Conservation (phyloP, 2,888 invertebrate species). For the Meganola albula region DNA sequence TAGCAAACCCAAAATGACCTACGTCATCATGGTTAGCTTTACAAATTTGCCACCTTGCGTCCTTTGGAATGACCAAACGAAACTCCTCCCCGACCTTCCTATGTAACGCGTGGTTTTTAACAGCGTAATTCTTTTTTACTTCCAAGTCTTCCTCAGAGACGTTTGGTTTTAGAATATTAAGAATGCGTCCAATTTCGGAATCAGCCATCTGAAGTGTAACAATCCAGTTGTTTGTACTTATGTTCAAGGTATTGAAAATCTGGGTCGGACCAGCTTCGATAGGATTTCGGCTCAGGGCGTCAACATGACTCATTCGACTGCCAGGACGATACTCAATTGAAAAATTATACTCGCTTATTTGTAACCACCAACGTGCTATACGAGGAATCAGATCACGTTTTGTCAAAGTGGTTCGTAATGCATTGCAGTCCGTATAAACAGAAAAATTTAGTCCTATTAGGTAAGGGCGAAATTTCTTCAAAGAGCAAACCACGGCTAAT, state of each 20-base stretch:
- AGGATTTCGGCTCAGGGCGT: conserved; percentile 7
- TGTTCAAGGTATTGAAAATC: conserved; percentile 1
- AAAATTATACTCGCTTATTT: conserved; percentile 3
- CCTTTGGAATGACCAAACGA: too few relatives aligned
- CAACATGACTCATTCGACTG: conserved; percentile 2
- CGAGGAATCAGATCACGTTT: neutral
- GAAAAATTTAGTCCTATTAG: neutral
- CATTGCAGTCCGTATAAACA: conserved; percentile 2
- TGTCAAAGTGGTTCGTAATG: conserved; percentile 2
- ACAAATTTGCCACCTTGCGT: too few relatives aligned
- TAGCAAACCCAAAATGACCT: too few relatives aligned
- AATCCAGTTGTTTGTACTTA: too few relatives aligned
- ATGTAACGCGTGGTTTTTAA: too few relatives aligned
- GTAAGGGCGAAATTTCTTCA: conserved; percentile 4
- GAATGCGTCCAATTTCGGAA: too few relatives aligned
- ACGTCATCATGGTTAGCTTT: too few relatives aligned
- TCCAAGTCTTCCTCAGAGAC: too few relatives aligned
- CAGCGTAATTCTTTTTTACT: too few relatives aligned
- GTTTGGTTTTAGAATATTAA: too few relatives aligned
- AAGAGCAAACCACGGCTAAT: conserved; percentile 4
- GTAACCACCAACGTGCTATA: conserved; percentile 5
- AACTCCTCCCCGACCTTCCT: too few relatives aligned
- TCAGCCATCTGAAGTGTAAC: neutral
- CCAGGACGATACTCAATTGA: conserved; percentile 5
- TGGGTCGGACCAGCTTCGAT: neutral